phyloP scores from a whole-genome alignment of 1,140 invertebrate species.

The Sycophila sp. region DNA sequence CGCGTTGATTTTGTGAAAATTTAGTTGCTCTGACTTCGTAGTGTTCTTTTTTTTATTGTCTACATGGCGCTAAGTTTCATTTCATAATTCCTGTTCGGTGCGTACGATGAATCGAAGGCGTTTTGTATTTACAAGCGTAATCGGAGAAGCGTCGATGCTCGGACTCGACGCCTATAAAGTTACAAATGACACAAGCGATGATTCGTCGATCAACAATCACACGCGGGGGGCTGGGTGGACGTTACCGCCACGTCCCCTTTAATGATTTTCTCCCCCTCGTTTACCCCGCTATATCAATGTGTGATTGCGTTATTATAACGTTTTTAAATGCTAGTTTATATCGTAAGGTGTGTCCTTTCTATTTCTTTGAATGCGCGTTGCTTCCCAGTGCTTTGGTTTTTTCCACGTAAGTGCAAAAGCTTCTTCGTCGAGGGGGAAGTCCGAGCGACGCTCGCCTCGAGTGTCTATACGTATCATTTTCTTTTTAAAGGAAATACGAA shows the following conservation, averaged over 20 bases:
- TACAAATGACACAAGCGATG: slow-evolving; percentile 21
- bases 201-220: slow-evolving; percentile 22
- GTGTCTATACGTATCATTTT: too few species aligned
- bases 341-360: neutral
- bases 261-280: too few species aligned
- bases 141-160: slow-evolving; percentile 22
- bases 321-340: neutral
- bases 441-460: too few species aligned
- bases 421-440: neutral
- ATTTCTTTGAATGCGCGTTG: too few species aligned
- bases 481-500: too few species aligned
- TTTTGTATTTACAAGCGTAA: slow-evolving; percentile 43
- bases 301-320: neutral
- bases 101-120: slow-evolving; percentile 30
- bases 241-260: too few species aligned
- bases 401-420: neutral
- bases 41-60: slow-evolving; percentile 44
- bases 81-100: slow-evolving; percentile 3
- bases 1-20: too few species aligned
- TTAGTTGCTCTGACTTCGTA: neutral
- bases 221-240: too few species aligned
- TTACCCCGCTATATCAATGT: slow-evolving; percentile 18
- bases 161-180: neutral
- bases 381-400: too few species aligned
- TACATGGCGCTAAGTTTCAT: slow-evolving; percentile 37